Conservation (phyloP, 2,797 vertebrate species). For the Ibycter americanus region DNA sequence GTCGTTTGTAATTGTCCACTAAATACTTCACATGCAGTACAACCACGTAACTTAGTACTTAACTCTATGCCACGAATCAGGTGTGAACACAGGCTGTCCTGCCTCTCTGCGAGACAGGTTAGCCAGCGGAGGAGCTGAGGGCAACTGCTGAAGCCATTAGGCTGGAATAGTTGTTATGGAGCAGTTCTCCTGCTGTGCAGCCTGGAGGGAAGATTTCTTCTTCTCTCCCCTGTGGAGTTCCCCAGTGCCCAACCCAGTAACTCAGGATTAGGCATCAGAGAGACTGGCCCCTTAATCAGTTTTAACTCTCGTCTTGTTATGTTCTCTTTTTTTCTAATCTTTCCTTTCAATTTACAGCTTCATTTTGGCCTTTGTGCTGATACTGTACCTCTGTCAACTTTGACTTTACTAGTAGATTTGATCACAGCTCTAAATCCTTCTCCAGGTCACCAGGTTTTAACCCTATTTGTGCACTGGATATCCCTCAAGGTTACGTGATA, state of each 20-base stretch:
- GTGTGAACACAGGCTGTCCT: neutral
- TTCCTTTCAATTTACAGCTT: constrained; percentile 45
- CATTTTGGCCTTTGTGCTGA: constrained; percentile 23
- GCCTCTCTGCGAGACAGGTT: neutral
- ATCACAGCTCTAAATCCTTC: constrained; percentile 49
- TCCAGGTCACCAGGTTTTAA: constrained; percentile 46
- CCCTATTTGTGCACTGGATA: neutral
- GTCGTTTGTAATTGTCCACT: neutral
- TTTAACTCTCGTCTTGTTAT: constrained; percentile 39
- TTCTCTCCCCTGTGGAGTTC: constrained; percentile 32
- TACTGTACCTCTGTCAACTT: constrained; percentile 29
- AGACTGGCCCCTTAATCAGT: constrained; percentile 47
- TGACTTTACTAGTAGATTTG: neutral
- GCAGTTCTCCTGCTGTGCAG: constrained; percentile 47
- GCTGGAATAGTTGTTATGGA: constrained; percentile 24
- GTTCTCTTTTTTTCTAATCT: constrained; percentile 27
- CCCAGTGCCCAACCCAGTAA: neutral
- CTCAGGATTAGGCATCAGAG: constrained; percentile 48
- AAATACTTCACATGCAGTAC: neutral
- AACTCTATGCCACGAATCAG: neutral
- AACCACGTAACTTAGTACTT: too few species aligned
- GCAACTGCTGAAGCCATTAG: constrained; percentile 53
- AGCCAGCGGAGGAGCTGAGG: neutral
- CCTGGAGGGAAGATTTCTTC: constrained; percentile 42
- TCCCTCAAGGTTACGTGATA: neutral